Conservation (phyloP, 1,140 invertebrate genomes). For the Drosophila pseudoananassae region DNA sequence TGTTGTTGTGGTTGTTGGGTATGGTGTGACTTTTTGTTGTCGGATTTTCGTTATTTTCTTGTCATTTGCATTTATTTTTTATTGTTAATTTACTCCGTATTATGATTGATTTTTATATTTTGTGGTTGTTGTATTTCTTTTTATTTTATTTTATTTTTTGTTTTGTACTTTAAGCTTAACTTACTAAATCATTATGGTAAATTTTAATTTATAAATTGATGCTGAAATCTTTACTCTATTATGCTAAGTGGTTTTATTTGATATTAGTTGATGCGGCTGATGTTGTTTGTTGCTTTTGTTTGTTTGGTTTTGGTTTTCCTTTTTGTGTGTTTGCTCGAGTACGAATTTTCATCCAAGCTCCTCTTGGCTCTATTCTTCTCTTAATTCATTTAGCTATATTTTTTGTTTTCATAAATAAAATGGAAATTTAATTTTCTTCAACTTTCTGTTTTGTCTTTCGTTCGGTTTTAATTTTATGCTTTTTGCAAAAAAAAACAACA, state of each 20-base stretch:
- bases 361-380: constrained; percentile 26
- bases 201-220: constrained; percentile 68
- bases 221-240: constrained; percentile 47
- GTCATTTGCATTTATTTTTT: constrained; percentile 64
- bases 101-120: constrained; percentile 56
- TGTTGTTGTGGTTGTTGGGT: constrained; percentile 33
- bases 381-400: constrained; percentile 39
- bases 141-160: constrained; percentile 15
- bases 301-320: constrained; percentile 50
- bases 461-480: constrained; percentile 53
- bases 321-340: constrained; percentile 34
- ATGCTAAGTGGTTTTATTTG: constrained; percentile 72
- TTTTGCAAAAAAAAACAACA: constrained; percentile 30
- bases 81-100: constrained; percentile 62
- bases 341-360: constrained; percentile 35
- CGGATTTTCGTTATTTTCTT: constrained; percentile 54
- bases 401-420: constrained; percentile 27
- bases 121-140: constrained; percentile 15
- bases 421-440: constrained; percentile 28
- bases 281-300: constrained; percentile 53
- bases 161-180: constrained; percentile 79
- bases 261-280: constrained; percentile 78
- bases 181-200: constrained; percentile 77
- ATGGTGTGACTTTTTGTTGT: constrained; percentile 28
- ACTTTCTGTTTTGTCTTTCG: constrained; percentile 58